A percentile compares a stretch with the other conserved stretches of the same genome.
These are phyloP conservation scores for Pentalonia nigronervosa DNA, from an alignment of 1,140 invertebrate genomes.

Conservation along the genomic window DNA sequence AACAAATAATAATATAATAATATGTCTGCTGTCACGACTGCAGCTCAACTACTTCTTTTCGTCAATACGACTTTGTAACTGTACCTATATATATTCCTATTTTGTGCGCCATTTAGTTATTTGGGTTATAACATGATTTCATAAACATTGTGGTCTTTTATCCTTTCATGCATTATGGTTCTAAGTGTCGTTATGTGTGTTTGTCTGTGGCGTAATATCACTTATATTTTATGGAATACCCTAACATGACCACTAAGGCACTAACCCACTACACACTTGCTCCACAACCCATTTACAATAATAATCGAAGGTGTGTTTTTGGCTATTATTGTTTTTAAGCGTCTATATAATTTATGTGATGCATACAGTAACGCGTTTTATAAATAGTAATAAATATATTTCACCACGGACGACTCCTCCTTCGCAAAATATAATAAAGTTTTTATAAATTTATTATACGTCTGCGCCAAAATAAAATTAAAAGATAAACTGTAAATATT, in stretches of 20 bases:
- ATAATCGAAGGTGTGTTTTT: not conserved
- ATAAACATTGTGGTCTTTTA: not conserved
- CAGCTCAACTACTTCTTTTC: not conserved
- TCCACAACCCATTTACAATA: not conserved
- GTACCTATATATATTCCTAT: not conserved
- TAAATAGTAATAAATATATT: not conserved
- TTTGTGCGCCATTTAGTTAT: not conserved
- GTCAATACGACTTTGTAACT: not conserved
- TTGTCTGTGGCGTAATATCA: not conserved
- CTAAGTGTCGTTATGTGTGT: not conserved
- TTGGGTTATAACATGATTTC: not conserved
- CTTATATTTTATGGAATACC: not conserved
- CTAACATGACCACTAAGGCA: not conserved
- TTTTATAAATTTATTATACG: not conserved
- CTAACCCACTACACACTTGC: not conserved
- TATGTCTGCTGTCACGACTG: too few species aligned
- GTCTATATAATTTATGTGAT: not conserved
- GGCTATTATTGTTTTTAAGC: not conserved
- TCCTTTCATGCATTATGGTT: not conserved
- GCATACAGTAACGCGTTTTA: not conserved
- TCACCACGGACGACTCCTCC: too few species aligned
- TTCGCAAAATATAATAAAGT: not conserved
- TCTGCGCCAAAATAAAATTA: not conserved
- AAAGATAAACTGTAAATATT: too few species aligned
- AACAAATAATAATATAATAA: not conserved